Evolutionary conservation across 2,888 invertebrate species (phyloP).

Genomic region (Griposia aprilina): DNA sequence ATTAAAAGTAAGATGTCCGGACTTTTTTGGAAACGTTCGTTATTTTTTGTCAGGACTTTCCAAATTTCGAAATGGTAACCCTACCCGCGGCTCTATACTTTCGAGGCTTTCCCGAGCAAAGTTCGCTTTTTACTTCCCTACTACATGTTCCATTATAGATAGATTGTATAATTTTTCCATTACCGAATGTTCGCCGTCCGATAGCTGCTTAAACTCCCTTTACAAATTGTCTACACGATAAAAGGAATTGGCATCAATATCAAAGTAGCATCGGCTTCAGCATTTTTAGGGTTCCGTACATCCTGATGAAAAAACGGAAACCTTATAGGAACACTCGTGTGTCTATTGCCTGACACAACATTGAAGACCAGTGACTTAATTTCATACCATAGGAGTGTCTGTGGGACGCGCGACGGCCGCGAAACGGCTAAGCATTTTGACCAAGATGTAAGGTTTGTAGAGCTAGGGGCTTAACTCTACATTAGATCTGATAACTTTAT

Average conservation of each 20-base stretch:
- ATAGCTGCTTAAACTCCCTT: conserved; percentile 41
- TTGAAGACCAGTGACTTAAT: no score
- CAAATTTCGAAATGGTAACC: conserved; percentile 1
- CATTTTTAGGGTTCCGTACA: conserved; percentile 20
- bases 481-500: no score
- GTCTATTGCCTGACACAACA: no score
- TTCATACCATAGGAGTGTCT: no score
- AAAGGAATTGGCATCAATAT: conserved; percentile 56
- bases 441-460: no score
- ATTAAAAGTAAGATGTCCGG: not conserved
- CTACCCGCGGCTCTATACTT: not conserved
- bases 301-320: no score
- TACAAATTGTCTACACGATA: conserved; percentile 58
- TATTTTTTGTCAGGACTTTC: not conserved
- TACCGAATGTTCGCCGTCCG: conserved; percentile 48
- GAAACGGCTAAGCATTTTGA: no score
- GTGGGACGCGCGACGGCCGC: no score
- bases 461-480: no score
- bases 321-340: no score
- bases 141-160: conserved; percentile 51
- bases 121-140: conserved; percentile 35
- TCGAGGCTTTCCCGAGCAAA: conserved; percentile 20
- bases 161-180: conserved; percentile 65
- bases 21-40: not conserved
- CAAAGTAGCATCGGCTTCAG: conserved; percentile 14